Conservation (phyloP, 2,113 vertebrate genomes). For the Craseonycteris thonglongyai region DNA sequence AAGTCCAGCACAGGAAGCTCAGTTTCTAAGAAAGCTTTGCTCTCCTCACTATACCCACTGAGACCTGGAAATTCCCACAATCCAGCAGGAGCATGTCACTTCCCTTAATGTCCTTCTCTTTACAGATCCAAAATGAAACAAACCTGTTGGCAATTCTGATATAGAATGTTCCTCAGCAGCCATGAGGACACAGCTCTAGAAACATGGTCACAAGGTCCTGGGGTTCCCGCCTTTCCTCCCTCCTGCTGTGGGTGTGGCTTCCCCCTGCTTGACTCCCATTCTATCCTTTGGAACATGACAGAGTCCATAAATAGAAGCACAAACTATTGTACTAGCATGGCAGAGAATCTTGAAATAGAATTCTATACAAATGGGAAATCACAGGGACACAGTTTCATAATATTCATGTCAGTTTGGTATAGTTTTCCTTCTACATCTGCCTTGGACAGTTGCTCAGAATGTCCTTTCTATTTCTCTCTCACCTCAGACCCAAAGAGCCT, state of each 20-base stretch:
- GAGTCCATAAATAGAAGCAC: background rate
- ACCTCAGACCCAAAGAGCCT: background rate
- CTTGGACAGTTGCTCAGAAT: background rate
- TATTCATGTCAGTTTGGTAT: background rate
- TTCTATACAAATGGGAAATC: background rate
- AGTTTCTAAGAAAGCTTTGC: background rate
- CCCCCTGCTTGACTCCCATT: background rate
- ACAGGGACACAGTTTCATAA: background rate
- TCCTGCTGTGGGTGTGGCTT: fast-evolving
- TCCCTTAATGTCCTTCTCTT: background rate
- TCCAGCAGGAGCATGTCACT: background rate
- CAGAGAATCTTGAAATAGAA: background rate
- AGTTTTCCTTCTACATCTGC: background rate
- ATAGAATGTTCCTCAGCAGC: background rate
- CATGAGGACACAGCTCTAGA: background rate
- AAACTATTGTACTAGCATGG: background rate
- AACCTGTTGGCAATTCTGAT: background rate
- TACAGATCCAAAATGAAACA: background rate
- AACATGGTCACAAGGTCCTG: fast-evolving
- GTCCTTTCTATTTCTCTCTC: background rate
- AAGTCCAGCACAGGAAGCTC: background rate
- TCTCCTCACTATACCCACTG: background rate
- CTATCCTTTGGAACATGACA: background rate
- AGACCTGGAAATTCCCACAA: background rate
- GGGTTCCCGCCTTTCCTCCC: background rate